Conservation (phyloP, 2,888 invertebrate species). For the Diaperis boleti region DNA sequence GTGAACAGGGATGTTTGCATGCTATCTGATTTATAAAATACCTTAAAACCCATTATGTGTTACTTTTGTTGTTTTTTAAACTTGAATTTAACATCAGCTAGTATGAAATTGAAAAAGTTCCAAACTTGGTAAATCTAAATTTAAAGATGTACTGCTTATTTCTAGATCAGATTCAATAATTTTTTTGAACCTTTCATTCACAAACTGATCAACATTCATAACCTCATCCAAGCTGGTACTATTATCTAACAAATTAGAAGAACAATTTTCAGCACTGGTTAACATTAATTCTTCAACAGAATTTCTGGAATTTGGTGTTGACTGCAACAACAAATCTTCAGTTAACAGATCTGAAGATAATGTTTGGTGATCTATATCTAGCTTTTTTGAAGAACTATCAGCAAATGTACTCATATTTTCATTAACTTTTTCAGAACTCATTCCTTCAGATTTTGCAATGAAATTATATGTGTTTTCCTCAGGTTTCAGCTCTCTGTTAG, state of each 20-base stretch:
- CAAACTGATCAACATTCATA: constrained; percentile 66
- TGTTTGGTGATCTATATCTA: constrained; percentile 17
- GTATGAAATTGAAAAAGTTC: constrained; percentile 63
- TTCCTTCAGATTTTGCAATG: neutral
- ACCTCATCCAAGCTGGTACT: constrained; percentile 64
- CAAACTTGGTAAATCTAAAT: constrained; percentile 61
- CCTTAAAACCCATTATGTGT: too few species aligned
- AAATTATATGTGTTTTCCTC: neutral
- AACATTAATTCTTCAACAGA: constrained; percentile 61
- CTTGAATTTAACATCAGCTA: constrained; percentile 47
- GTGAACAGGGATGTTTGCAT: too few species aligned
- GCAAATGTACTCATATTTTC: neutral
- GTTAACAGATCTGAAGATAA: constrained; percentile 51
- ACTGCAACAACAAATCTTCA: constrained; percentile 54
- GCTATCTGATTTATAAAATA: too few species aligned
- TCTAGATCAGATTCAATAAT: constrained; percentile 62
- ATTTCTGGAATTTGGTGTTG: constrained; percentile 52
- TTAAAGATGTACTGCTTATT: constrained; percentile 52
- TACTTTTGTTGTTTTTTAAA: neutral
- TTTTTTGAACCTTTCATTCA: constrained; percentile 64
- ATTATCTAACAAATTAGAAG: constrained; percentile 60
- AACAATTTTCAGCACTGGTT: constrained; percentile 56
- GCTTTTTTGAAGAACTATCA: constrained; percentile 11
- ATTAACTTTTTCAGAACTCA: neutral
- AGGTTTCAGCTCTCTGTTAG: neutral